Evolutionary conservation across 1,140 invertebrate genomes (phyloP).

Genomic region (Eulimnadia texana): DNA sequence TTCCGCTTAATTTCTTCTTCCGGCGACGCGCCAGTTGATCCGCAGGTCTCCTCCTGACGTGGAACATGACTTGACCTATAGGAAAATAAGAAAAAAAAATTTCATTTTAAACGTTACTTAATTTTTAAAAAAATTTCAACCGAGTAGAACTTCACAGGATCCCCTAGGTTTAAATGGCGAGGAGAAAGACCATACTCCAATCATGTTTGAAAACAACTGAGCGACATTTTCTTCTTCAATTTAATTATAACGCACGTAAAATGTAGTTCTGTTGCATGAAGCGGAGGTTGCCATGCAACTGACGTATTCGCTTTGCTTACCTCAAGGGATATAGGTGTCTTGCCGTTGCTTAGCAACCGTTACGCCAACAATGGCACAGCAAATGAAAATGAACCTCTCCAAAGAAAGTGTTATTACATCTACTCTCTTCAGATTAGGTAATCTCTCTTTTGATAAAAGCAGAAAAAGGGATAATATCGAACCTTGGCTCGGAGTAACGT

Average conservation of each 20-base stretch:
- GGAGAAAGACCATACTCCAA: constrained; percentile 33
- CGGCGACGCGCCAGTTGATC: constrained; percentile 74
- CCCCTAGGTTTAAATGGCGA: constrained; percentile 17
- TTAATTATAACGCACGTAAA: no score
- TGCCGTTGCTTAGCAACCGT: constrained; percentile 2
- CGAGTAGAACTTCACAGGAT: constrained; percentile 30
- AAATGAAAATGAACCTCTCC: no score
- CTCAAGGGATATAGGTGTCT: not conserved
- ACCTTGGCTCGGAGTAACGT: constrained; percentile 69
- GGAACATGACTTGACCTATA: constrained; percentile 85
- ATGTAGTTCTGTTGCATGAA: no score
- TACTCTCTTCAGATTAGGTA: no score
- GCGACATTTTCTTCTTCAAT: not conserved
- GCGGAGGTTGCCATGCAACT: no score
- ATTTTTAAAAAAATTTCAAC: constrained; percentile 22
- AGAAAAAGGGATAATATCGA: constrained; percentile 24
- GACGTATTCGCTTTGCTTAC: constrained; percentile 7
- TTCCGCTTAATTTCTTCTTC: constrained; percentile 62
- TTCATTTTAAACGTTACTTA: not conserved
- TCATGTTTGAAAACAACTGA: constrained; percentile 23
- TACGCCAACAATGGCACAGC: not conserved
- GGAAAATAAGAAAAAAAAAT: constrained; percentile 19
- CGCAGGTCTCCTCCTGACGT: constrained; percentile 71
- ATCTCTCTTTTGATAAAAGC: no score
- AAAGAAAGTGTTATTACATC: no score